Conservation (phyloP, 1,140 invertebrate species). For the Helicoverpa zea region DNA sequence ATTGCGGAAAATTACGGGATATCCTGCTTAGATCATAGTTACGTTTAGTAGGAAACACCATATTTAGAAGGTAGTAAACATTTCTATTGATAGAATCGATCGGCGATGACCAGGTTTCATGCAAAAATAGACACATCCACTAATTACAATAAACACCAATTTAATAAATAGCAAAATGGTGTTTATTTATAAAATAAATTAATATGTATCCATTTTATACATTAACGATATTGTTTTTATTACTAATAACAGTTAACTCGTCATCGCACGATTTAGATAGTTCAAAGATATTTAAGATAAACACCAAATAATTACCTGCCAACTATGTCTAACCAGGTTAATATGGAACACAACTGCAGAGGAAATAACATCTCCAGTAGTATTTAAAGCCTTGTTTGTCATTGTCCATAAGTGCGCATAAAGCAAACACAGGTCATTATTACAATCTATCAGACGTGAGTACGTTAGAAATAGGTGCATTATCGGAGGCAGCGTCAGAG, state of each 20-base stretch:
- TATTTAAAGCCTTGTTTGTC: conserved; percentile 63
- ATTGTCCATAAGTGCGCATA: conserved; percentile 59
- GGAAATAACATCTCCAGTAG: conserved; percentile 27
- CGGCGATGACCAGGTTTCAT: no score
- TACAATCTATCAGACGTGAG: conserved; percentile 55
- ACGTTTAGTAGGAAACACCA: background rate
- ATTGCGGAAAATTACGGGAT: conserved; percentile 9
- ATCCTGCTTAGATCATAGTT: background rate
- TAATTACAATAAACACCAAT: no score
- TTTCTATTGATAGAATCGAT: no score
- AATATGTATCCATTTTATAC: no score
- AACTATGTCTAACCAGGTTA: conserved; percentile 17
- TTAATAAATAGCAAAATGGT: no score
- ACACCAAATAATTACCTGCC: conserved; percentile 18
- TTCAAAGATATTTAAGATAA: background rate
- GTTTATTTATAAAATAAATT: no score
- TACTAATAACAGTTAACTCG: no score
- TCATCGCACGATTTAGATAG: background rate
- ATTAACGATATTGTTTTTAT: no score
- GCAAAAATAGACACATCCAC: no score
- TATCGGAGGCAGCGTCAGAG: conserved; percentile 37
- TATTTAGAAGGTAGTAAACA: no score
- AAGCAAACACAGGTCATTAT: conserved; percentile 42
- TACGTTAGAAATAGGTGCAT: conserved; percentile 61
- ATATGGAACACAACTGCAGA: conserved; percentile 41